phyloP scores from a whole-genome alignment of 2,797 vertebrate genomes.

The Tangara arthus region DNA sequence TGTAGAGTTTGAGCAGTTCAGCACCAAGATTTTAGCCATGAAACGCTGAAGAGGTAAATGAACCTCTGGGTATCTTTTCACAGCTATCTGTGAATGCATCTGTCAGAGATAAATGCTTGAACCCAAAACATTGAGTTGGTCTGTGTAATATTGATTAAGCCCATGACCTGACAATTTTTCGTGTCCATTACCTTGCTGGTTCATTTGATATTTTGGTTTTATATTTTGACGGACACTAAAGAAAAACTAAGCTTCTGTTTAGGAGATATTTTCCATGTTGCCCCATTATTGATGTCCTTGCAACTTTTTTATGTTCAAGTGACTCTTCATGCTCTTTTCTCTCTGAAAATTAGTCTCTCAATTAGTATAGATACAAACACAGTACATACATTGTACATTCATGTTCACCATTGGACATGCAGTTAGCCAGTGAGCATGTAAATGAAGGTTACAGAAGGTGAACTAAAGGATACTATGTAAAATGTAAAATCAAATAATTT shows the following conservation, averaged over 20 bases:
- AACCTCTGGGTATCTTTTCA: neutral
- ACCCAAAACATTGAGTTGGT: neutral
- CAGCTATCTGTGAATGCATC: neutral
- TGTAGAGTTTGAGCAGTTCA: neutral
- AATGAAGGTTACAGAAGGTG: neutral
- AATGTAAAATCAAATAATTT: neutral
- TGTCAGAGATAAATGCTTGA: neutral
- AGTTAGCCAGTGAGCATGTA: neutral
- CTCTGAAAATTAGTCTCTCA: neutral
- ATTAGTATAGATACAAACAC: neutral
- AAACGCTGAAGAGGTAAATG: neutral
- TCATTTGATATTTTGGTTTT: neutral
- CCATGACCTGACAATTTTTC: neutral
- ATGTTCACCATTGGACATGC: neutral
- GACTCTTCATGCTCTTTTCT: neutral
- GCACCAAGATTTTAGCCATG: neutral
- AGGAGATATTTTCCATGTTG: neutral
- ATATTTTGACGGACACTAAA: neutral
- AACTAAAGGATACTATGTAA: neutral
- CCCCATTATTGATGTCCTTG: neutral
- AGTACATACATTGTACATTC: neutral
- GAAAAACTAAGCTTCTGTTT: neutral
- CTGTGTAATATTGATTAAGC: rapidly evolving
- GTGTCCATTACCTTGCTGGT: neutral
- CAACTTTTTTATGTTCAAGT: neutral